Percentiles rank a stretch among this genome's conserved stretches.
Conservation (phyloP, 2,113 vertebrate genomes). For the Atrichornis clamosus region DNA sequence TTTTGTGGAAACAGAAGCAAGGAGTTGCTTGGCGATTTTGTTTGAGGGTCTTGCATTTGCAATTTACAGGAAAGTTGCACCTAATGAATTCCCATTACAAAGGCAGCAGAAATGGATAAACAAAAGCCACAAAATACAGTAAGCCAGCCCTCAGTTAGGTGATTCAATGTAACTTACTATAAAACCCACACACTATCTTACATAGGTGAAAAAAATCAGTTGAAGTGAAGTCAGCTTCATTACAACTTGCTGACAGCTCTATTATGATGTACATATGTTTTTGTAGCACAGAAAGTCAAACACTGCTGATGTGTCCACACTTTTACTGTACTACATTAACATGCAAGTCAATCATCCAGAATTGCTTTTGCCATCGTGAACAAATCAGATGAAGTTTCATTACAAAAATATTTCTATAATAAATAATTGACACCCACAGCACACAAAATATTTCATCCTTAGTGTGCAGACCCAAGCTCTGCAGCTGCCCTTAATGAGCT, state of each 20-base stretch:
- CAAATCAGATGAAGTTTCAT: not conserved
- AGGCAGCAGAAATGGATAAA: not conserved
- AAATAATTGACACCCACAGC: not conserved
- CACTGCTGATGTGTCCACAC: not conserved
- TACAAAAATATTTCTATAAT: not conserved
- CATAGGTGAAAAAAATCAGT: not conserved
- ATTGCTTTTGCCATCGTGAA: not conserved
- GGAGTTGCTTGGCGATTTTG: not conserved
- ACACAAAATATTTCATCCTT: not conserved
- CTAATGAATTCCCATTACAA: conserved; percentile 5
- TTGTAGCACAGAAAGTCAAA: not conserved
- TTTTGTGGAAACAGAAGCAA: not conserved
- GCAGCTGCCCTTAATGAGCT: not conserved
- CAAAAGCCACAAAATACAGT: not conserved
- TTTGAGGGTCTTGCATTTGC: not conserved
- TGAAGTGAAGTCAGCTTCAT: not conserved
- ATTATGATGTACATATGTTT: not conserved
- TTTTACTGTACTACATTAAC: not conserved
- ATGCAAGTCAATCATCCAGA: not conserved
- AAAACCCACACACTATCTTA: not conserved
- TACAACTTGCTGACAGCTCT: not conserved
- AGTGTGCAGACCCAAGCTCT: not conserved
- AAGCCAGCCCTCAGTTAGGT: not conserved
- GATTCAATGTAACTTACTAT: not conserved
- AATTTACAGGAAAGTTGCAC: not conserved